Conservation (phyloP, 2,113 vertebrate species). For the Pseudopipra pipra region DNA sequence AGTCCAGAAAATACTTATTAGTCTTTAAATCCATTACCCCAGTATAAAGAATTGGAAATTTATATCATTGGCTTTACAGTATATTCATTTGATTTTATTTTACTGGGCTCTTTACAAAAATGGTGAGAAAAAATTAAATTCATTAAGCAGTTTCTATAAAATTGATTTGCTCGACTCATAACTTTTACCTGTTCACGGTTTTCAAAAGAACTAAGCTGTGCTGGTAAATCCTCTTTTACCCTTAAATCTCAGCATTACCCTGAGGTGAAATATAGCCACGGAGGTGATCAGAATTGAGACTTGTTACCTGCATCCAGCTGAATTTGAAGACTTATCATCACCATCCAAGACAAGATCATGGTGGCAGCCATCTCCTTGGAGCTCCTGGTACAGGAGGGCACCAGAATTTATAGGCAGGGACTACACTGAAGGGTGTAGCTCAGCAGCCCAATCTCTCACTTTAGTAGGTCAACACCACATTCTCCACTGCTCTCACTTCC, state of each 20-base stretch:
- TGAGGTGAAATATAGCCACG: background rate
- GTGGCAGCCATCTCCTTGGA: background rate
- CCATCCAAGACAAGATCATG: slow-evolving; percentile 12
- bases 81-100: background rate
- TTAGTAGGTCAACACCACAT: background rate
- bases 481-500: background rate
- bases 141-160: background rate
- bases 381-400: background rate
- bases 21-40: background rate
- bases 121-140: background rate
- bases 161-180: background rate
- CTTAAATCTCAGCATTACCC: background rate
- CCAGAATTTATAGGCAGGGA: slow-evolving; percentile 21
- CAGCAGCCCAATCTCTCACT: background rate
- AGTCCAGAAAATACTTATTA: background rate
- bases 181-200: background rate
- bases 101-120: background rate
- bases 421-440: background rate
- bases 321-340: background rate
- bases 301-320: slow-evolving; percentile 33
- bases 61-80: background rate
- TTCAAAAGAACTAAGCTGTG: background rate
- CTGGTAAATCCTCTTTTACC: background rate
- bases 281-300: background rate
- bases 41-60: background rate